Percentiles rank a stretch among this genome's conserved stretches.
Evolutionary conservation across 2,888 invertebrate species (phyloP).

Genomic region (Actias luna): DNA sequence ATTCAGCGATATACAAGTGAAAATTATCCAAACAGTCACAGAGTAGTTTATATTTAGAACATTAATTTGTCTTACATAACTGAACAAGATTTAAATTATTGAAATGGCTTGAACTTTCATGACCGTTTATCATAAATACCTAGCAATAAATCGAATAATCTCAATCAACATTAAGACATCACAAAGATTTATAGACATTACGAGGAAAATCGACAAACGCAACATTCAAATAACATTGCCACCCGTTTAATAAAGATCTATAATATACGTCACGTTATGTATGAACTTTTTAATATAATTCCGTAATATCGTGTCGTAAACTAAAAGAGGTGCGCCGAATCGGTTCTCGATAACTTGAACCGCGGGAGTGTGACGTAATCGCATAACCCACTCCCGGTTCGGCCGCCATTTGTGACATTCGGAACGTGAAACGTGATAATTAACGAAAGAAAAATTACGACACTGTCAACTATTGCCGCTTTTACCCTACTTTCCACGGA

Average conservation of each 20-base stretch:
- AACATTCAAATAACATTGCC: not conserved
- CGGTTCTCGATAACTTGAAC: conserved; percentile 28
- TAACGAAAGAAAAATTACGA: conserved; percentile 22
- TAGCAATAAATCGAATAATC: too few relatives aligned
- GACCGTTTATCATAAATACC: too few relatives aligned
- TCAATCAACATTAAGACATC: not conserved
- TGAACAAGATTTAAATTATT: too few relatives aligned
- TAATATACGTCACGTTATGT: too few relatives aligned
- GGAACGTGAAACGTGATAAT: conserved; percentile 20
- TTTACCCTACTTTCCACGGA: conserved; percentile 21
- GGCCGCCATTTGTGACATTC: conserved; percentile 19
- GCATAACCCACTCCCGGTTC: conserved; percentile 32
- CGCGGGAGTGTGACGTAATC: conserved; percentile 19
- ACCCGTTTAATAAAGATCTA: not conserved
- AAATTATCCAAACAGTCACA: too few relatives aligned
- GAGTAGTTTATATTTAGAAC: too few relatives aligned
- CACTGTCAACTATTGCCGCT: conserved; percentile 22
- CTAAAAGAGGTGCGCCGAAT: conserved; percentile 13
- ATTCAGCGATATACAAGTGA: too few relatives aligned
- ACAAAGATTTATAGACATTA: too few relatives aligned
- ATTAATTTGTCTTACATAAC: too few relatives aligned
- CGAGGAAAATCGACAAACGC: not conserved
- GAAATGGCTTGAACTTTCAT: too few relatives aligned
- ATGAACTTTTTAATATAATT: conserved; percentile 1
- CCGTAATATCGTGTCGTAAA: conserved; percentile 19